phyloP scores from a whole-genome alignment of 2,797 vertebrate genomes.

The Podarcis siculus region DNA sequence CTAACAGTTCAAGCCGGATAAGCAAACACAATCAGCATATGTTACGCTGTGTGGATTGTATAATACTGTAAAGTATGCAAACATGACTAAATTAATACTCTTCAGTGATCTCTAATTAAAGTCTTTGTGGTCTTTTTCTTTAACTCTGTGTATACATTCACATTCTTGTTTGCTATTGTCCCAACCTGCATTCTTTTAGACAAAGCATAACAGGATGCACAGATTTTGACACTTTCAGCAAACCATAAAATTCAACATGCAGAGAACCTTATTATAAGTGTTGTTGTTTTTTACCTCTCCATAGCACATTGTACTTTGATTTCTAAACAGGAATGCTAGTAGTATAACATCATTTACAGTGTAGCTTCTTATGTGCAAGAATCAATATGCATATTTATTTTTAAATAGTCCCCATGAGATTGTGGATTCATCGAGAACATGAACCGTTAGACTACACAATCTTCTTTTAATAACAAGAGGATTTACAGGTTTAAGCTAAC shows the following conservation, averaged over 20 bases:
- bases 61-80: neutral
- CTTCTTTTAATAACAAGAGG: constrained; percentile 29
- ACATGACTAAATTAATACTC: neutral
- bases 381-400: neutral
- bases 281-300: neutral
- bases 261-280: neutral
- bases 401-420: constrained; percentile 35
- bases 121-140: neutral
- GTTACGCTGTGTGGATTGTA: neutral
- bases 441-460: neutral
- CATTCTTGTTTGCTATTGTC: neutral
- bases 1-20: neutral
- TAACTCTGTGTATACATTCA: neutral
- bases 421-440: constrained; percentile 30
- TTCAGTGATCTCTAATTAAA: neutral
- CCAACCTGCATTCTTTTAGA: neutral
- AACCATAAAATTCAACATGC: neutral
- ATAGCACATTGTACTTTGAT: neutral
- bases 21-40: neutral
- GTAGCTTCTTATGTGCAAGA: neutral
- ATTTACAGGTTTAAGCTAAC: constrained; percentile 47
- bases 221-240: neutral
- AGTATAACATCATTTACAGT: neutral
- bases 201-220: neutral
- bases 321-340: neutral